These are phyloP conservation scores for Leptinotarsa undecemlineata DNA, from an alignment of 1,140 invertebrate genomes.

Conservation along the genomic window DNA sequence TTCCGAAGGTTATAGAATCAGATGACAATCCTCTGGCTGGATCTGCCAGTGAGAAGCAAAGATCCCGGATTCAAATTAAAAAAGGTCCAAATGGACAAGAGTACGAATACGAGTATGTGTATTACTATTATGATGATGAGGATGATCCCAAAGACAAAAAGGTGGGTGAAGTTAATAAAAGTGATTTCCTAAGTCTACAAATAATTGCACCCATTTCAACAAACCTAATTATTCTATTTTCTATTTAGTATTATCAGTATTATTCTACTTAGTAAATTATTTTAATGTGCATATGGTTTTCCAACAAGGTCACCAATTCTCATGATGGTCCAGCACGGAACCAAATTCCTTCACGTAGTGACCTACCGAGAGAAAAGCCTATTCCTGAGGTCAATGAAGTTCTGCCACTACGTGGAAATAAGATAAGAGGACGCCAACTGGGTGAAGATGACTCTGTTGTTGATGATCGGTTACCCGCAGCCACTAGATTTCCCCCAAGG, in stretches of 20 bases:
- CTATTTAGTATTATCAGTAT: too few relatives aligned
- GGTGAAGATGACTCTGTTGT: constrained; percentile 61
- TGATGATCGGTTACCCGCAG: constrained; percentile 72
- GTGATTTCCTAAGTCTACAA: background rate
- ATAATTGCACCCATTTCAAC: background rate
- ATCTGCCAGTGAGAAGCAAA: constrained; percentile 56
- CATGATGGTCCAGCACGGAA: constrained; percentile 64
- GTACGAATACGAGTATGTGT: constrained; percentile 89
- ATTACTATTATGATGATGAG: constrained; percentile 86
- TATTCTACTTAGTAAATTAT: too few relatives aligned
- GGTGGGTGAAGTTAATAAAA: background rate
- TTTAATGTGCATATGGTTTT: background rate
- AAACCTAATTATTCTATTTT: background rate
- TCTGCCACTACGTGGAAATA: constrained; percentile 59
- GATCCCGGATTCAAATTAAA: constrained; percentile 77
- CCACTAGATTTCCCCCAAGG: constrained; percentile 74
- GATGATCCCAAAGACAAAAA: constrained; percentile 44
- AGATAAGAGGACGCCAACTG: constrained; percentile 63
- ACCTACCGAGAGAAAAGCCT: constrained; percentile 62
- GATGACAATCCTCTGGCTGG: constrained; percentile 48
- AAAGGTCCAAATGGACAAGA: constrained; percentile 89
- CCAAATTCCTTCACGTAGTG: constrained; percentile 60
- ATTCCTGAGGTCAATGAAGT: constrained; percentile 69
- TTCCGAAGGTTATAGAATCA: constrained; percentile 36
- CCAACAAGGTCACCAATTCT: constrained; percentile 55